phyloP scores from a whole-genome alignment of 2,888 invertebrate genomes.

The Sialis fuliginosa region DNA sequence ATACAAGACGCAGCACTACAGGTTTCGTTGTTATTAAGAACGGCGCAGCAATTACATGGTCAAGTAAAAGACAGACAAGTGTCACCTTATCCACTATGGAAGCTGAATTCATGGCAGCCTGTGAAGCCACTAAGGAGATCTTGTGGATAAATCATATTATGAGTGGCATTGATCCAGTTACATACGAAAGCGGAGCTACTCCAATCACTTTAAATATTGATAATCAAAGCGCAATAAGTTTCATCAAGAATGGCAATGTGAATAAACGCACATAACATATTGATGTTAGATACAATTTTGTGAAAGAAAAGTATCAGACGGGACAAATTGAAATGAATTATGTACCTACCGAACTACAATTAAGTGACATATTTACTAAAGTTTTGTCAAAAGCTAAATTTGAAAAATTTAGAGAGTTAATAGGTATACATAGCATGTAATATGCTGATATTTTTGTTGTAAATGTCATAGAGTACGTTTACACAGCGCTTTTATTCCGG shows the following conservation, averaged over 20 bases:
- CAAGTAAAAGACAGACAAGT: constrained; percentile 7
- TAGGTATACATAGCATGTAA: no score
- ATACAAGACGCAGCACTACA: constrained; percentile 9
- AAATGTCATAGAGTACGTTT: no score
- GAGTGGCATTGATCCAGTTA: neutral
- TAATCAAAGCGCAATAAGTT: neutral
- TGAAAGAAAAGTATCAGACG: neutral
- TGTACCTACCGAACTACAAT: neutral
- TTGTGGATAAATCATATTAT: neutral
- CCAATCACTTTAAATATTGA: neutral
- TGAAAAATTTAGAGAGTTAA: no score
- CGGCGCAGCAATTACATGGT: constrained; percentile 9
- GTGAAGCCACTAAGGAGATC: neutral
- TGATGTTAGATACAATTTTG: neutral
- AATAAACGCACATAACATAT: neutral
- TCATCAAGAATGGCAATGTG: neutral
- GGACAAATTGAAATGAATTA: neutral
- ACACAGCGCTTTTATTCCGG: no score
- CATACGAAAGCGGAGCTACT: neutral
- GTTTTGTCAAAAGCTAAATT: neutral
- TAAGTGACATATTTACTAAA: neutral
- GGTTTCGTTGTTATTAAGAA: constrained; percentile 8
- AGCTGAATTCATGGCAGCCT: constrained; percentile 3
- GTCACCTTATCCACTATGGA: constrained; percentile 1
- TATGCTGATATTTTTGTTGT: no score